Conservation (phyloP, 2,113 vertebrate genomes). For the Petrocephalus microphthalmus region DNA sequence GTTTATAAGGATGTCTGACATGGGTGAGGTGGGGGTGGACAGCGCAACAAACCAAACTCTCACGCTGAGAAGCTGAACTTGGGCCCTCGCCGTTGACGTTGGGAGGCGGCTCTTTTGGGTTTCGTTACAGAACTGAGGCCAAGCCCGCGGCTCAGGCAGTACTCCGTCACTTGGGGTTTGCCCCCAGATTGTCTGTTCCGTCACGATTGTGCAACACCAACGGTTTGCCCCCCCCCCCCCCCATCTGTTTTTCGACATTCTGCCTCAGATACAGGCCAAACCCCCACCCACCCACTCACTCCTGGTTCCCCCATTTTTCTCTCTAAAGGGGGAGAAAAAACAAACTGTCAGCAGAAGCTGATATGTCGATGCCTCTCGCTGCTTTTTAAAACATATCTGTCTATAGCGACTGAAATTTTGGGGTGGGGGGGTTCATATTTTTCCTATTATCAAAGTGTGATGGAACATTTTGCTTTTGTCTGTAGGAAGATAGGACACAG, state of each 20-base stretch:
- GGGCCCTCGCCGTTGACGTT: not conserved
- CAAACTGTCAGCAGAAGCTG: conserved; percentile 14
- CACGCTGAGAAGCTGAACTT: not conserved
- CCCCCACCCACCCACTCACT: not conserved
- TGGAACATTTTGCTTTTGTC: conserved; percentile 44
- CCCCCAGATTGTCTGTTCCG: conserved; percentile 45
- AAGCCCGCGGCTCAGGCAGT: conserved; percentile 34
- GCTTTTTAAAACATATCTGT: conserved; percentile 38
- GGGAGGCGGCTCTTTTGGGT: not conserved
- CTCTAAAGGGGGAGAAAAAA: not conserved
- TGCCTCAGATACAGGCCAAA: not conserved
- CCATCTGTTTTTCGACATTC: conserved; percentile 45
- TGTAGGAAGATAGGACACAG: conserved; percentile 29
- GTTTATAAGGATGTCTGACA: not conserved
- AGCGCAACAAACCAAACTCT: not conserved
- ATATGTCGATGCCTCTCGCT: conserved; percentile 26
- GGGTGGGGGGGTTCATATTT: conserved; percentile 28
- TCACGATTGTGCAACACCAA: conserved; percentile 7
- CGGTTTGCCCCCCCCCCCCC: not conserved
- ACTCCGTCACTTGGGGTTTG: conserved; percentile 38
- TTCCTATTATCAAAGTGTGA: conserved; percentile 35
- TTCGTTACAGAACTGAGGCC: conserved; percentile 16
- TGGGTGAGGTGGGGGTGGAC: not conserved
- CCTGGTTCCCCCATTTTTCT: not conserved
- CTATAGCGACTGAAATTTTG: conserved; percentile 23